Evolutionary conservation across 1,140 invertebrate species (phyloP), one percentile per base, ranked within the genome.

Genomic region (Hyles vespertilio): DNA sequence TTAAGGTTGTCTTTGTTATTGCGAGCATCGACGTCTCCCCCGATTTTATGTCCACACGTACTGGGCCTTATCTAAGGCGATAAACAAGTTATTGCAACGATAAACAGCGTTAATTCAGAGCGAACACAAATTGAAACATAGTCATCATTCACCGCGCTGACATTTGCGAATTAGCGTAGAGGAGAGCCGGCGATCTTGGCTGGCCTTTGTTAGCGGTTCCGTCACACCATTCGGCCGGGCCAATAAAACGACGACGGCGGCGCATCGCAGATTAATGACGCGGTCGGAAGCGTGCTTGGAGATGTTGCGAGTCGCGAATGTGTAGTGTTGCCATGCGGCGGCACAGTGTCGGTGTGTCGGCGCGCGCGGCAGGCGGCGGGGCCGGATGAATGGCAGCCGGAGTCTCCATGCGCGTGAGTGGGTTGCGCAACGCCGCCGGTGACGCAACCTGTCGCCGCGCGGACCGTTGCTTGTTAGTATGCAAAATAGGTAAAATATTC

Each of bases 381-480:
- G 68, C 71, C 81, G 77, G 74, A 85, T 83, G 84, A 83, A 76
- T 86, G 79, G 74, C 66, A 70, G 61, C 43, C n/a, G 36, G 36
- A 40, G 59, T 62, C 59, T 58, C 60, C 56, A 66, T 73, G 79
- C 77, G 84, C 80, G 79, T 77, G 79, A 79, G 80, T 72, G 61
- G 74, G 58, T 82, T 81, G 72, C 84, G 79, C 76, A 79, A 79
- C 56, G 52, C 49, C 58, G 63, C 56, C 58, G 69, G 74, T 87
- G 84, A 87, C 84, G 82, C 72, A 82, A 81, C 72, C 63, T 60
- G 76, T 76, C 75, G 74, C 67, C 71, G 59, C 56, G 61, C 66
- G 66, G 72, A 81, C 80, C 79, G 81, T 84, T 87, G 79, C 77
- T 77, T 68, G 75, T 82, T 80, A 77, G 77, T 81, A 87, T 87